Base-by-base conservation (phyloP, 2,888 invertebrate species). In the Polymixis flavicincta region DNA sequence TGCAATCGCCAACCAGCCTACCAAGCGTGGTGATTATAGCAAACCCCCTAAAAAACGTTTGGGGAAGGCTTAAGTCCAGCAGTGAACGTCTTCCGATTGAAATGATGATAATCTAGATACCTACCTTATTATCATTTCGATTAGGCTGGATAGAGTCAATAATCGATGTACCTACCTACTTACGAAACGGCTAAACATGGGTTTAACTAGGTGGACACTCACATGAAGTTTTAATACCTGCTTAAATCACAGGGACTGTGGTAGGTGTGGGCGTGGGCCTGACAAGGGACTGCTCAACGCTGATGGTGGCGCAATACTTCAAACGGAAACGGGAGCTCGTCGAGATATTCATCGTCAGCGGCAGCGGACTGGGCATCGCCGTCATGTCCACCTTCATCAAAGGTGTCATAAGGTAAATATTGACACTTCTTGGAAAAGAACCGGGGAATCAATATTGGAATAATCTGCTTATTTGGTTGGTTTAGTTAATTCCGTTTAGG, bases 231-330 rank as follows among this genome's bases (percentile, higher is more conserved):
- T 54, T 42, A 28, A 28, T 14, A n/a, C 0, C 8, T 45, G 19
- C 19, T 7, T 22, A 28, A 25, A 76, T 60, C 2, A 14, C 95
- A 97, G 97, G 97, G 69, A 97, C 97, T 71, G 97, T 97, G 74
- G 97, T 97, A 63, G 98, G 98, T 55, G 97, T 98, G 71, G 99
- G 99, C 74, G 98, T 98, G 74, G 98, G 98, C 57, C 97, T 99
- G 92, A 98, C 98, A 11, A 95, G 98, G 83, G 98, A 98, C 93
- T 98, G 98, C 90, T 98, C 98, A 37, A 98, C 98, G 60, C 95
- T 99, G 88, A 98, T 99, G 98, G 98, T 99, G 80, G 98, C 98
- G 59, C 98, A 98, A 93, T 99, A 99, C 95, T 99, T 99, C 97
- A 98, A 98, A 92, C 94, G 98, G 84, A 97, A 98, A 88, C 96